A percentile compares a stretch with the other conserved stretches of the same genome.
Evolutionary conservation across 2,113 vertebrate genomes (phyloP).

Genomic region (Tricholaema leucomelas): DNA sequence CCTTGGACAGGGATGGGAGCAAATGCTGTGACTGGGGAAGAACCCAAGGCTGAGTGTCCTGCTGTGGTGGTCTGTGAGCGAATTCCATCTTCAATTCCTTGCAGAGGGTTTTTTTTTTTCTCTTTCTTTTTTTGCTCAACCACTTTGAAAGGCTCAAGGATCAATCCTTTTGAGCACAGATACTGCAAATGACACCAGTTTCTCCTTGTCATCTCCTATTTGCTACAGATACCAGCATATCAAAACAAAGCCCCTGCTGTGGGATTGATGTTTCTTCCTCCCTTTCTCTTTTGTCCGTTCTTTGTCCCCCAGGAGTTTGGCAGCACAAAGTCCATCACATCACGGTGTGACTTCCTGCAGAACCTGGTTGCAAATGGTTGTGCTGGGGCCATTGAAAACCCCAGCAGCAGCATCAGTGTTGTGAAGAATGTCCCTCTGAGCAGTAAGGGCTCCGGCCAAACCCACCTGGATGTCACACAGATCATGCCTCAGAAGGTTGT

Average conservation of each 20-base stretch:
- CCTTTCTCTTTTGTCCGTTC: background rate
- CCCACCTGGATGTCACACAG: conserved; percentile 84
- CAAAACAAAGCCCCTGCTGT: background rate
- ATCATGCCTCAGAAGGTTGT: conserved; percentile 89
- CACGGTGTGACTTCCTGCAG: conserved; percentile 86
- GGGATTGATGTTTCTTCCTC: background rate
- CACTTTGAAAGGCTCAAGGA: background rate
- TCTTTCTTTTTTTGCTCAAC: background rate
- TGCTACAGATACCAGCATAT: background rate
- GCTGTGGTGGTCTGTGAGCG: background rate
- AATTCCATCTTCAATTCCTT: background rate
- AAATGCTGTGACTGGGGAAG: background rate
- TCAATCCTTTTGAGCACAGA: background rate
- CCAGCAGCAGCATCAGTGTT: conserved; percentile 77
- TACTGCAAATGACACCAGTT: background rate
- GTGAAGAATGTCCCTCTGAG: conserved; percentile 82
- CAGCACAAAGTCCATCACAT: conserved; percentile 77
- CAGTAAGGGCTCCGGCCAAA: conserved; percentile 80
- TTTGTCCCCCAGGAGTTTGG: conserved; percentile 82
- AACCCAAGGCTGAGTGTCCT: background rate
- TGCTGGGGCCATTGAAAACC: conserved; percentile 75
- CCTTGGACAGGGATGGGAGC: background rate
- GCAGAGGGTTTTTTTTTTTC: background rate
- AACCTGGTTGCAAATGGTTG: conserved; percentile 87
- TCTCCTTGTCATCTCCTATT: background rate